These are phyloP conservation scores for Mus minutoides DNA, from an alignment of 2,797 vertebrate genomes.

Conservation along the genomic window DNA sequence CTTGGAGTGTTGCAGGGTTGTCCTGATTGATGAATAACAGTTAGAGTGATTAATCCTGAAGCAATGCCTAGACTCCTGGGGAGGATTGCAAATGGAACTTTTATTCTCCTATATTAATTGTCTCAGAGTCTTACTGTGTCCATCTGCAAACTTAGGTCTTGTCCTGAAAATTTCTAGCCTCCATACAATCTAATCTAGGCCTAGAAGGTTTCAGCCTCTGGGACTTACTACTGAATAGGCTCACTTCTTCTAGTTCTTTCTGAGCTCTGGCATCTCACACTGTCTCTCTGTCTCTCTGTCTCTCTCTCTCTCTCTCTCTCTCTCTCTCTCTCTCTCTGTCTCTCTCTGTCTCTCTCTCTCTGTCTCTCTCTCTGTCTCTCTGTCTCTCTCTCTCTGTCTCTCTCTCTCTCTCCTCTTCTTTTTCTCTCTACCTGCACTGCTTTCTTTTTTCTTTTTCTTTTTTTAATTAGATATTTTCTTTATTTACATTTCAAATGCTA, in stretches of 20 bases:
- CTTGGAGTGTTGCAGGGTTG: background rate
- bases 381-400: background rate
- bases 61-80: background rate
- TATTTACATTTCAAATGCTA: too few species aligned
- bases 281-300: too few species aligned
- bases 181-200: background rate
- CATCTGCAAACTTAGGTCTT: background rate
- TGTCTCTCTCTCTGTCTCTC: background rate
- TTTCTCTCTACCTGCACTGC: background rate
- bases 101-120: background rate
- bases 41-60: background rate
- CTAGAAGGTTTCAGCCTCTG: background rate
- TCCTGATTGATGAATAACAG: background rate
- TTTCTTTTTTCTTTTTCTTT: too few species aligned
- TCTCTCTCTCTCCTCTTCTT: background rate
- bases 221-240: background rate
- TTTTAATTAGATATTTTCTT: too few species aligned
- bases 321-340: background rate
- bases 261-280: background rate
- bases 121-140: background rate
- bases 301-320: background rate
- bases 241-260: background rate
- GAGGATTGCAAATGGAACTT: background rate
- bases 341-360: background rate
- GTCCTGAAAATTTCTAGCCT: background rate